A percentile compares a stretch with the other conserved stretches of the same genome.
Evolutionary conservation across 1,140 invertebrate species (phyloP).

Genomic region (Drosophila micromelanica): DNA sequence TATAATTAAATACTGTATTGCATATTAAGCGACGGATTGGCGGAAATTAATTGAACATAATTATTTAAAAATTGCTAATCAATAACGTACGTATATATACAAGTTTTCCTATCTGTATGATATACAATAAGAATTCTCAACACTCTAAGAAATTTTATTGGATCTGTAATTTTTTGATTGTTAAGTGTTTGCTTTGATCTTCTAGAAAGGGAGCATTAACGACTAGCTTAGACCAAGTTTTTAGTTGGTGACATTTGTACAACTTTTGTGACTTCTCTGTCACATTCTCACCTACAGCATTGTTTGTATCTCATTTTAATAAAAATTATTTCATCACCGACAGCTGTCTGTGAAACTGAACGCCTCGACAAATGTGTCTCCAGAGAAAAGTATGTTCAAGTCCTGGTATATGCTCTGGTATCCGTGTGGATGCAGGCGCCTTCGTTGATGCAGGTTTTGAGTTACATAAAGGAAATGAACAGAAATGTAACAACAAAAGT

Average conservation of each 20-base stretch:
- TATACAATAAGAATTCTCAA: too few relatives aligned
- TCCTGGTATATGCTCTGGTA: constrained; percentile 16
- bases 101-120: too few relatives aligned
- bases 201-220: too few relatives aligned
- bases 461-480: constrained; percentile 73
- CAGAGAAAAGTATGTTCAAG: constrained; percentile 1
- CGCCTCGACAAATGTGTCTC: constrained; percentile 39
- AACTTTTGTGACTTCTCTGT: background rate
- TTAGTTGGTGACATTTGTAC: background rate
- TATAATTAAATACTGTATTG: too few relatives aligned
- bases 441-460: constrained; percentile 53
- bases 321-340: constrained; percentile 42
- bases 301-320: constrained; percentile 34
- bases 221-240: background rate
- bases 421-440: constrained; percentile 29
- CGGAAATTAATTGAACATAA: too few relatives aligned
- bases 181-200: too few relatives aligned
- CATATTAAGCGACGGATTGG: too few relatives aligned
- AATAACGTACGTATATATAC: too few relatives aligned
- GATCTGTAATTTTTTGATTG: too few relatives aligned
- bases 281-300: too few relatives aligned
- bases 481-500: constrained; percentile 68
- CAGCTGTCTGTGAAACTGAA: constrained; percentile 48
- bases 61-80: too few relatives aligned
- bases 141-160: too few relatives aligned